Evolutionary conservation across 2,113 vertebrate species (phyloP).

Genomic region (Astur gentilis): DNA sequence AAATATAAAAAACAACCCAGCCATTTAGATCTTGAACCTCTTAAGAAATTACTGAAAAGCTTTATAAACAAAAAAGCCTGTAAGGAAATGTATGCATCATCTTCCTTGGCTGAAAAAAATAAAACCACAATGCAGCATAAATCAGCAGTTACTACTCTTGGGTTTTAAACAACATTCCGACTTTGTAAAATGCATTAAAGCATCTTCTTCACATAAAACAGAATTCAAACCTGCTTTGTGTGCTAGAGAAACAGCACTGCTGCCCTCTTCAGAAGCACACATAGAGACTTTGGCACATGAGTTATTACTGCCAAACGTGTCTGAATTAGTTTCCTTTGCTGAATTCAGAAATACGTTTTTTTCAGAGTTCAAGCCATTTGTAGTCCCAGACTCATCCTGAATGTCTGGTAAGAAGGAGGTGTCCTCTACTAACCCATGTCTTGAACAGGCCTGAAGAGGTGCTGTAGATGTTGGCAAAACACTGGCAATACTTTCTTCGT

Average conservation of each 20-base stretch:
- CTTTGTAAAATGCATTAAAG: not conserved
- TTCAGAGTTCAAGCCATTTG: not conserved
- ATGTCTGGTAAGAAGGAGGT: not conserved
- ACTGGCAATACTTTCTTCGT: not conserved
- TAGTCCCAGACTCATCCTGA: not conserved
- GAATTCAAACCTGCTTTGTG: not conserved
- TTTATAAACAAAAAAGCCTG: constrained; percentile 3
- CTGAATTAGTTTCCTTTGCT: not conserved
- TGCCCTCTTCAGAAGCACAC: not conserved
- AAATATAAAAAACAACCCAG: not conserved
- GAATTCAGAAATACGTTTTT: not conserved
- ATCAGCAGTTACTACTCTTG: not conserved
- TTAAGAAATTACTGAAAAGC: not conserved
- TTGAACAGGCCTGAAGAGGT: not conserved
- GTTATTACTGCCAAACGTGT: not conserved
- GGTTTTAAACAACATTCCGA: not conserved
- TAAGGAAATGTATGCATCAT: not conserved
- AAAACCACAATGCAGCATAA: not conserved
- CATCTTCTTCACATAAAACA: not conserved
- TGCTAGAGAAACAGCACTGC: not conserved
- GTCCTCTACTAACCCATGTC: not conserved
- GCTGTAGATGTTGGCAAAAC: not conserved
- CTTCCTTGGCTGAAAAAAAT: not conserved
- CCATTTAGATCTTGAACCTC: not conserved
- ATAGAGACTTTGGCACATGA: not conserved